These are phyloP conservation scores for Amiota minor DNA, from an alignment of 2,888 invertebrate species.

Conservation along the genomic window DNA sequence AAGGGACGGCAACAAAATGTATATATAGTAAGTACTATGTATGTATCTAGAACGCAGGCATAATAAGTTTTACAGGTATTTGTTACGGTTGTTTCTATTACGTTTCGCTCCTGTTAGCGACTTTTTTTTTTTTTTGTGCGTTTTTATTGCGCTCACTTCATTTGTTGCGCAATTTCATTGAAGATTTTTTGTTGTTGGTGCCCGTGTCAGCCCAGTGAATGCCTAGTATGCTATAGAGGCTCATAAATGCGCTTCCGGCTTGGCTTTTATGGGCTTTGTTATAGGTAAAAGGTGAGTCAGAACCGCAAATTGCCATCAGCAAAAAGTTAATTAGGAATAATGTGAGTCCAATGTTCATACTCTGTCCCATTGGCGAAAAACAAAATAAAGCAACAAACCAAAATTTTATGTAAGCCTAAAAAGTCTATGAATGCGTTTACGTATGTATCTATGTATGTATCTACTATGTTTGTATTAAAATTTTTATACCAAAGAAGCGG, in stretches of 20 bases:
- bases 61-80: constrained; percentile 31
- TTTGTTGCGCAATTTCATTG: constrained; percentile 50
- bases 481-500: too few relatives aligned
- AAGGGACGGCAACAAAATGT: constrained; percentile 3
- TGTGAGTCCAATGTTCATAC: constrained; percentile 44
- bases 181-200: constrained; percentile 10
- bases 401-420: constrained; percentile 50
- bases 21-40: constrained; percentile 18
- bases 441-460: constrained; percentile 19
- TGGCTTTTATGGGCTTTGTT: constrained; percentile 42
- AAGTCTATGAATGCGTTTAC: background rate
- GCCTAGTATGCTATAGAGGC: constrained; percentile 33
- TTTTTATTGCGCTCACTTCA: constrained; percentile 67
- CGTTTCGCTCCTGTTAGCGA: constrained; percentile 48
- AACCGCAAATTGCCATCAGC: constrained; percentile 52
- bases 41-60: constrained; percentile 38
- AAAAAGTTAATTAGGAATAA: constrained; percentile 68
- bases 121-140: constrained; percentile 35
- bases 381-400: constrained; percentile 23
- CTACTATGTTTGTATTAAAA: background rate
- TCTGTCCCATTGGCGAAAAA: background rate
- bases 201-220: background rate
- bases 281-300: background rate
- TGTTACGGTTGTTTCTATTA: constrained; percentile 50
- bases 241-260: constrained; percentile 51